Evolutionary conservation across 1,140 invertebrate species (phyloP).

Genomic region (Heliconius hermathena): DNA sequence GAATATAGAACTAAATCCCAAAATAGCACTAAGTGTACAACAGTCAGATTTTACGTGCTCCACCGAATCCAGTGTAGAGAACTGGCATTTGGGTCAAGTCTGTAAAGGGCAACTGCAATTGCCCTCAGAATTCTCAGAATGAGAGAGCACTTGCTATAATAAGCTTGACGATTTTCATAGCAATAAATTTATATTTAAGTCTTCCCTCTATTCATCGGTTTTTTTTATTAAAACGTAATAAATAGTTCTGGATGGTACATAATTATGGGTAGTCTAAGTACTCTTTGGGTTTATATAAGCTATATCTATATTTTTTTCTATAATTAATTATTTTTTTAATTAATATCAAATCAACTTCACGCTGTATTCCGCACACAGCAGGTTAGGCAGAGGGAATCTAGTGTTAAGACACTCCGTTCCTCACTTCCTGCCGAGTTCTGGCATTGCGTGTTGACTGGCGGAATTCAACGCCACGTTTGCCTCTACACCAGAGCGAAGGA

Average conservation of each 20-base stretch:
- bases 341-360: too few species aligned
- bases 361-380: too few species aligned
- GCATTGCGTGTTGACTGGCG: too few species aligned
- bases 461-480: too few species aligned
- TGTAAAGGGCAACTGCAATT: slow-evolving; percentile 17
- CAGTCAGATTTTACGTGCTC: too few species aligned
- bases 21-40: too few species aligned
- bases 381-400: too few species aligned
- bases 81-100: slow-evolving; percentile 31
- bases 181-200: slow-evolving; percentile 13
- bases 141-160: slow-evolving; percentile 10
- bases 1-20: neutral
- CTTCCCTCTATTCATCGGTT: neutral
- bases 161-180: slow-evolving; percentile 11
- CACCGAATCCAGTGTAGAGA: neutral
- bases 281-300: neutral
- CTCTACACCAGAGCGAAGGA: too few species aligned
- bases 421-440: too few species aligned
- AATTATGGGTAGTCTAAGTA: neutral
- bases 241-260: neutral
- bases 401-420: too few species aligned
- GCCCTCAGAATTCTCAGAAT: neutral
- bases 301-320: neutral
- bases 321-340: too few species aligned
- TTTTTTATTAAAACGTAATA: neutral